Base-by-base conservation (phyloP, 2,797 vertebrate species). In the Thunnus albacares region DNA sequence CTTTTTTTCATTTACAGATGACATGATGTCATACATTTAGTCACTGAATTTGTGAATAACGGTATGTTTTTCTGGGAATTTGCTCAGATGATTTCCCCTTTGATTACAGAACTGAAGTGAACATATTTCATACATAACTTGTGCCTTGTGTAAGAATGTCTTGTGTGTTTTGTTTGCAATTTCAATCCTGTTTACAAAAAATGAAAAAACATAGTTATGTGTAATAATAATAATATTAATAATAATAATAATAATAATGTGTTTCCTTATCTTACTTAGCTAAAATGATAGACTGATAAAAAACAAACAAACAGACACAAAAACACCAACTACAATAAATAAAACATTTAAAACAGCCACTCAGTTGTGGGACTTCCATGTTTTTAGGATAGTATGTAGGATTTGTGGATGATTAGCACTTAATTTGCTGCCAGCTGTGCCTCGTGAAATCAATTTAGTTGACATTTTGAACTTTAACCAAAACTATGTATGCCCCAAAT, bases 381-480 rank as follows among this genome's bases (percentile, higher is more conserved):
- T 82, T 81, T 85, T 51, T 47, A 49, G 49, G 58, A 78, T 83
- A 75, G 71, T 64, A 49, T 77, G 72, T 75, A 75, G 80, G 89
- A 89, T 92, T 91, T 92, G 90, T 92, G 88, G 92, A 83, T 89
- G 89, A 94, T 94, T 93, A 93, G 78, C 79, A 75, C 82, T 87
- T 91, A 81, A 91, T 91, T 89, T 84, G 69, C 65, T 68, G 81
- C 90, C 92, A 94, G 83, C 88, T 92, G 89, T 79, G 83, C 64
- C 82, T 87, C 87, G 86, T 94, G 90, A 94, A 92, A 93, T 92
- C 82, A 90, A 92, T 95, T 93, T 90, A 89, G 89, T 68, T 90
- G 90, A 88, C 90, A 91, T 93, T 94, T 94, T 91, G 84, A 94
- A 89, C 87, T 93, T 90, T 85, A 94, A 94, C 89, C 87, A 91